Evolutionary conservation across 2,797 vertebrate species (phyloP).

Genomic region (Malacoraja senta): DNA sequence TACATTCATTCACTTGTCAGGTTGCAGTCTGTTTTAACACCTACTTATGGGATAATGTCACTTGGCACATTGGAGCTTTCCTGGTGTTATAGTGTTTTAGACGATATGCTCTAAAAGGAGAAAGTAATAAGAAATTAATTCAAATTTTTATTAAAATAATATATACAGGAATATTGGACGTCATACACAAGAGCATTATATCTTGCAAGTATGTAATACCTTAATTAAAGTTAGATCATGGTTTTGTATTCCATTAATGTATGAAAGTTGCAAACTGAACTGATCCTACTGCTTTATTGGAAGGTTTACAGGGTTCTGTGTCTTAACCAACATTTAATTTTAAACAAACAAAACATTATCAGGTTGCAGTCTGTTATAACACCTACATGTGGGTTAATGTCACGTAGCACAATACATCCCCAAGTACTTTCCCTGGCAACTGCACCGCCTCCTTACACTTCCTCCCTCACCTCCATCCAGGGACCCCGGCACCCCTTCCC

Average conservation of each 20-base stretch:
- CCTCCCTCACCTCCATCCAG: no score
- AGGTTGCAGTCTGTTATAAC: no score
- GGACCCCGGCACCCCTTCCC: no score
- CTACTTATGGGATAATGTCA: not conserved
- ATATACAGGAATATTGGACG: not conserved
- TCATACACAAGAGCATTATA: not conserved
- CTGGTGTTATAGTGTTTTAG: conserved; percentile 34
- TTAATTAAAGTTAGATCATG: not conserved
- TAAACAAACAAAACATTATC: not conserved
- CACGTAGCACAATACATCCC: no score
- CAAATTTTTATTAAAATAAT: not conserved
- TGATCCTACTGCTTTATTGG: not conserved
- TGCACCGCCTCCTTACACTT: no score
- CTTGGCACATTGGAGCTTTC: conserved; percentile 24
- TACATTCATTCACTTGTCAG: conserved; percentile 25
- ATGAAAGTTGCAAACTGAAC: not conserved
- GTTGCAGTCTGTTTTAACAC: conserved; percentile 30
- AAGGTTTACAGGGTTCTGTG: not conserved
- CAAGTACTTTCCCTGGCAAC: no score
- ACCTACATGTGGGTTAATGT: no score
- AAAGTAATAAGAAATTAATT: not conserved
- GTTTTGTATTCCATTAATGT: not conserved
- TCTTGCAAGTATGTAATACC: no score
- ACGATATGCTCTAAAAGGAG: not conserved
- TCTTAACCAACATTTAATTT: not conserved